These are phyloP conservation scores for Acanthococcus lagerstroemiae DNA, from an alignment of 2,888 invertebrate genomes.

Conservation along the genomic window DNA sequence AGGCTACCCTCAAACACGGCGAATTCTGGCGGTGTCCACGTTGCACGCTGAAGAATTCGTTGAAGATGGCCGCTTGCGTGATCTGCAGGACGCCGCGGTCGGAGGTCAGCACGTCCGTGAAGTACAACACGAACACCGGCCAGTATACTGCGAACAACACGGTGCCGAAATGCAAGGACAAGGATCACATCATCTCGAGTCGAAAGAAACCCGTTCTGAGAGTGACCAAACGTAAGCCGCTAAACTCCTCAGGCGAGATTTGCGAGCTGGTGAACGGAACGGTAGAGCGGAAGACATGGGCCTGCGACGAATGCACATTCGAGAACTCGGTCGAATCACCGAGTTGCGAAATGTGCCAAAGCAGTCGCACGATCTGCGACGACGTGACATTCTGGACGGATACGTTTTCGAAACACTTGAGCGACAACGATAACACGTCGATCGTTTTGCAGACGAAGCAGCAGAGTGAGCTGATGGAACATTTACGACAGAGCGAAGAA, in stretches of 20 bases:
- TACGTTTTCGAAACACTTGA: conserved; percentile 24
- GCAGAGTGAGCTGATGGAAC: conserved; percentile 66
- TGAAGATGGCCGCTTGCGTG: conserved; percentile 56
- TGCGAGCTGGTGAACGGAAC: no score
- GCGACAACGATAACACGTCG: conserved; percentile 28
- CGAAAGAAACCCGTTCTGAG: conserved; percentile 34
- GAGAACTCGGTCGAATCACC: conserved; percentile 56
- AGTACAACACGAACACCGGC: background rate
- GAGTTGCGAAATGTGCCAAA: conserved; percentile 67
- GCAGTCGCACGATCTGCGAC: conserved; percentile 42
- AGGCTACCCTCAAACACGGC: conserved; percentile 58
- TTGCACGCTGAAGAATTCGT: conserved; percentile 71
- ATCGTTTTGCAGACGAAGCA: conserved; percentile 32
- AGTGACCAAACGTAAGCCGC: no score
- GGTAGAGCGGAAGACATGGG: conserved; percentile 47
- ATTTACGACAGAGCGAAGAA: conserved; percentile 70
- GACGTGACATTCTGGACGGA: conserved; percentile 1
- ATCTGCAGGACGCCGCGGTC: conserved; percentile 57
- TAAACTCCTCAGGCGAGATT: no score
- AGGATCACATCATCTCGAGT: conserved; percentile 4
- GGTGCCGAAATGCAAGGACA: background rate
- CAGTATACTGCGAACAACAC: no score
- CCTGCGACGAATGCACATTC: conserved; percentile 70
- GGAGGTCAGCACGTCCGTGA: background rate
- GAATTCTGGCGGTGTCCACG: conserved; percentile 70